Evolutionary conservation across 2,113 vertebrate genomes (phyloP).

Genomic region (Cromileptes altivelis): DNA sequence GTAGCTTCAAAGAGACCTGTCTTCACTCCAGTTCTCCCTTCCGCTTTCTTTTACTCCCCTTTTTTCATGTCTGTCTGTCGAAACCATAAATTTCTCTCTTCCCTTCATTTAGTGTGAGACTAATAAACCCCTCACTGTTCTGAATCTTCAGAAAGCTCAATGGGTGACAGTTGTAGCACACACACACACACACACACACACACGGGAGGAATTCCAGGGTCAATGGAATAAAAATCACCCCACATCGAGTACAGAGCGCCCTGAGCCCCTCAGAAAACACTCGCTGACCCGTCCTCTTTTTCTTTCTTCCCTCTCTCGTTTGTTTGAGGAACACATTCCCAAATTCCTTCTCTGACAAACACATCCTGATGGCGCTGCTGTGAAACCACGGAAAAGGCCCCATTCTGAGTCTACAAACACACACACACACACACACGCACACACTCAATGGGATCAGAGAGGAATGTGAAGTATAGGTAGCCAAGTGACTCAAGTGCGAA

Average conservation of each 20-base stretch:
- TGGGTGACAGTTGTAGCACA: constrained; percentile 28
- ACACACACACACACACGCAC: constrained; percentile 32
- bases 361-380: constrained; percentile 76
- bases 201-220: constrained; percentile 66
- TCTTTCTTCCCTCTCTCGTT: constrained; percentile 52
- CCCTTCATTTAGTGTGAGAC: constrained; percentile 50
- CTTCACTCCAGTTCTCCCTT: constrained; percentile 46
- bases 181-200: constrained; percentile 27
- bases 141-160: constrained; percentile 35
- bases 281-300: constrained; percentile 60
- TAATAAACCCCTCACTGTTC: constrained; percentile 52
- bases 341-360: constrained; percentile 81
- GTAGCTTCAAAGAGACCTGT: constrained; percentile 63
- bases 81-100: constrained; percentile 44
- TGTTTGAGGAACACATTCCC: constrained; percentile 83
- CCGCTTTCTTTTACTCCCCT: constrained; percentile 12
- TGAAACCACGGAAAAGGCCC: constrained; percentile 74
- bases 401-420: constrained; percentile 61
- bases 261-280: constrained; percentile 59
- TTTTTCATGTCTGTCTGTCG: constrained; percentile 9
- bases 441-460: constrained; percentile 53
- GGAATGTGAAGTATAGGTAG: constrained; percentile 78
- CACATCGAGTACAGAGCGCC: constrained; percentile 23
- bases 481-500: constrained; percentile 66
- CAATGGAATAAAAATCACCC: constrained; percentile 50